Base-by-base conservation (phyloP, 2,113 vertebrate species). In the Aspidoscelis tigris region DNA sequence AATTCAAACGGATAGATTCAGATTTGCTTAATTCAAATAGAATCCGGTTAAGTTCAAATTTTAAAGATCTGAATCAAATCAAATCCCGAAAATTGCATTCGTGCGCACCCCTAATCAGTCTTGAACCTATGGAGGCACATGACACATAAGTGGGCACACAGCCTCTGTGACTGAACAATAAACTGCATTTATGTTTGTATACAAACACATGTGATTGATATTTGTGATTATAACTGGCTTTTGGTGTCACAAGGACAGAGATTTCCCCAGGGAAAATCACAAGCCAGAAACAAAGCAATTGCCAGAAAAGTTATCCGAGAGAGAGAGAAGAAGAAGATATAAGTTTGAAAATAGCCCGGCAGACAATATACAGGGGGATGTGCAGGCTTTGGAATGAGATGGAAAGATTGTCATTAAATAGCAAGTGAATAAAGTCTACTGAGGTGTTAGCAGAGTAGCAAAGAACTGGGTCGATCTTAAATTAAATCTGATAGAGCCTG, bases 401-500 rank as follows among this genome's bases (percentile, higher is more conserved):
- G 26, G n/a, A 11, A 73, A 84, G 72, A 14, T 71, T 81, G 81
- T 71, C 14, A 61, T 77, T 82, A 71, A 81, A 43, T 26, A 10
- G 41, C 0, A 41, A 77, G 71, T 7, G 55, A 65, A 77, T 78
- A 33, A n/a, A 65, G 68, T 73, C 75, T 66, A 72, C 53, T 9
- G 9, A 50, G 55, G 43, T 82, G 75, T 64, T 78, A 20, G 69
- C 75, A 43, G 69, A 76, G 58, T n/a, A 16, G 55, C 77, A 68
- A 86, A 50, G 50, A 64, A 70, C n/a, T 8, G 11, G 47, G 79
- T 72, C 41, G 61, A 86, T 82, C 75, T 85, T 80, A 85, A 85
- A 85, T 78, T 73, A 86, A 82, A 86, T 82, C 80, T 78, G 85
- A 73, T 82, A 50, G 66, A 82, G 74, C 53, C 66, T 77, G 66